These are phyloP conservation scores for Chironomus striatipennis DNA, from an alignment of 1,140 invertebrate species.

Conservation along the genomic window DNA sequence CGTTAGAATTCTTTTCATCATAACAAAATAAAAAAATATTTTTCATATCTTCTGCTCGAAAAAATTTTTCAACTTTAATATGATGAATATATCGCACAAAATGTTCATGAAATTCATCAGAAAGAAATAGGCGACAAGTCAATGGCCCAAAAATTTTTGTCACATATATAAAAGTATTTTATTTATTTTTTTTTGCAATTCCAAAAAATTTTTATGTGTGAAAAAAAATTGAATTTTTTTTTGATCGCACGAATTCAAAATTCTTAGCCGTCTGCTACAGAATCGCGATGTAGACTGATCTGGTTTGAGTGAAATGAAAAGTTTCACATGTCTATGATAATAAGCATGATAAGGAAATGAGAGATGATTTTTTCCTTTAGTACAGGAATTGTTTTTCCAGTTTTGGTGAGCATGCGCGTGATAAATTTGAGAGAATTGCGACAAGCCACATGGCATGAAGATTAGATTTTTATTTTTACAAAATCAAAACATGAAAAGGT, in stretches of 20 bases:
- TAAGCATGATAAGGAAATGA: constrained; percentile 1
- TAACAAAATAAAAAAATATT: no score
- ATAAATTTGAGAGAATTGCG: background rate
- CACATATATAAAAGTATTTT: background rate
- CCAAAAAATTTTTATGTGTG: no score
- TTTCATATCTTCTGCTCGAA: background rate
- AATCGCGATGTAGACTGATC: background rate
- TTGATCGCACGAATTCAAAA: background rate
- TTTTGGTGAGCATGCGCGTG: constrained; percentile 3
- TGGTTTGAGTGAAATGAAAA: background rate
- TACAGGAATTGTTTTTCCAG: background rate
- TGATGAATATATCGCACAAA: no score
- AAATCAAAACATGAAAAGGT: constrained; percentile 2
- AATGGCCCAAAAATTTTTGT: background rate
- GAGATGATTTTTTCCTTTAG: background rate
- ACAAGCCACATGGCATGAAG: background rate
- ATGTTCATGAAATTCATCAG: no score
- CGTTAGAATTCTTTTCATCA: no score
- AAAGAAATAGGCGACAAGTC: background rate
- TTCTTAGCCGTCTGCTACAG: constrained; percentile 7
- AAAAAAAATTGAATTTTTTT: background rate
- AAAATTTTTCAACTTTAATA: background rate
- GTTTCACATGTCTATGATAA: background rate
- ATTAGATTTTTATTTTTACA: no score
- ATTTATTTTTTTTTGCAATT: background rate